These are phyloP conservation scores for Theristicus caerulescens DNA, from an alignment of 2,113 vertebrate genomes.

Conservation along the genomic window DNA sequence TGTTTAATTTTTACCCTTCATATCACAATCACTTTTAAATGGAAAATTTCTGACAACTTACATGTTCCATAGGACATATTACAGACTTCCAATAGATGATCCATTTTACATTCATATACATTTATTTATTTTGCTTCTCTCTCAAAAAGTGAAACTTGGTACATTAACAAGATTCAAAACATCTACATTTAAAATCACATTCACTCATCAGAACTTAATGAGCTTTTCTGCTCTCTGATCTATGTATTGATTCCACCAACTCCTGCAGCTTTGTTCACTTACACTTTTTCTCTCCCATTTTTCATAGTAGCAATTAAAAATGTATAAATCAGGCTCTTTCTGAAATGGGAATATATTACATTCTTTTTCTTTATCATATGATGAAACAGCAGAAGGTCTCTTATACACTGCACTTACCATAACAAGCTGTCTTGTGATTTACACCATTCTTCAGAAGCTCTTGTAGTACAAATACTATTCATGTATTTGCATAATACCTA, in stretches of 20 bases:
- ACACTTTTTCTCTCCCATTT: neutral
- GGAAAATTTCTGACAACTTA: neutral
- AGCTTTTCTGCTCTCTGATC: neutral
- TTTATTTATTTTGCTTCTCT: neutral
- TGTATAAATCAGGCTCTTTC: neutral
- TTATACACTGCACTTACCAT: neutral
- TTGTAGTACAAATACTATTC: neutral
- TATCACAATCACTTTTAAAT: neutral
- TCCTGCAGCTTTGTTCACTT: neutral
- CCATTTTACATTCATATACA: neutral
- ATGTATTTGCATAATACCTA: neutral
- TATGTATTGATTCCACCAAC: neutral
- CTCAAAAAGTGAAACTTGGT: neutral
- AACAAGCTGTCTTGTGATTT: neutral
- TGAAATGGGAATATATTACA: neutral
- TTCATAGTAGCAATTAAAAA: constrained; percentile 6
- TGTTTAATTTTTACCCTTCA: neutral
- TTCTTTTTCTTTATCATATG: neutral
- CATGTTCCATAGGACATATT: neutral
- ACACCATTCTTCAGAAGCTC: neutral
- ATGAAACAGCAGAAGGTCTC: neutral
- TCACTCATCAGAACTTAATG: neutral
- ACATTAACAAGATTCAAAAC: neutral
- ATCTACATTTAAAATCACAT: neutral
- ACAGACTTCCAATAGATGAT: neutral